phyloP scores from a whole-genome alignment of 2,797 vertebrate species.

The Pseudochirops corinnae region DNA sequence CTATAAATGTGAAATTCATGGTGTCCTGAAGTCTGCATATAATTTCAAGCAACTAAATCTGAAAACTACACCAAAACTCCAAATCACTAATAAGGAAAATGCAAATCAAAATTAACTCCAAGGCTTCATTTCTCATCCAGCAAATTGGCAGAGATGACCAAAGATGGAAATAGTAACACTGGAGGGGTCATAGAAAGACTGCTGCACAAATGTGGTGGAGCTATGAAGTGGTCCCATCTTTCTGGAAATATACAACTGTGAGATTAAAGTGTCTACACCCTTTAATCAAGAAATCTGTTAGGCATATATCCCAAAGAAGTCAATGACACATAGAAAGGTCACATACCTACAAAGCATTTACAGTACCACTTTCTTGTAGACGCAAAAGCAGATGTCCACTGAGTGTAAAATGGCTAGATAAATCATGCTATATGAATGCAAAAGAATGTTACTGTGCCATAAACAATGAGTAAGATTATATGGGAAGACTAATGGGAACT shows the following conservation, averaged over 20 bases:
- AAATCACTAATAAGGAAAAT: background rate
- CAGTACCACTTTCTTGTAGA: background rate
- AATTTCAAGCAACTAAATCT: background rate
- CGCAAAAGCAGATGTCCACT: background rate
- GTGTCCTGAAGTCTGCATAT: background rate
- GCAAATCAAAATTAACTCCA: background rate
- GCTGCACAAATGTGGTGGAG: background rate
- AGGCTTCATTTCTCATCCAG: background rate
- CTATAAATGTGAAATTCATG: background rate
- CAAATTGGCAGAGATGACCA: background rate
- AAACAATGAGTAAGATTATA: background rate
- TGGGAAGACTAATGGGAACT: background rate
- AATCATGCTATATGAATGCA: background rate
- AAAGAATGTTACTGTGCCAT: background rate
- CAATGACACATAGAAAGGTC: too few species aligned
- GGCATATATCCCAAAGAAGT: background rate
- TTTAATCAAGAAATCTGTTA: background rate
- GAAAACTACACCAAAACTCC: background rate
- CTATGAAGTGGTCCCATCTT: background rate
- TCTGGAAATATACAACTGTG: background rate
- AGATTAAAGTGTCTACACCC: background rate
- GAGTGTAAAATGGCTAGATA: background rate
- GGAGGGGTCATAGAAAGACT: background rate
- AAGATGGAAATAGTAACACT: background rate
- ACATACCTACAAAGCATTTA: background rate